Evolutionary conservation across 2,113 vertebrate species (phyloP), one percentile per base, ranked within the genome.

Genomic region (Stictonetta naevosa): DNA sequence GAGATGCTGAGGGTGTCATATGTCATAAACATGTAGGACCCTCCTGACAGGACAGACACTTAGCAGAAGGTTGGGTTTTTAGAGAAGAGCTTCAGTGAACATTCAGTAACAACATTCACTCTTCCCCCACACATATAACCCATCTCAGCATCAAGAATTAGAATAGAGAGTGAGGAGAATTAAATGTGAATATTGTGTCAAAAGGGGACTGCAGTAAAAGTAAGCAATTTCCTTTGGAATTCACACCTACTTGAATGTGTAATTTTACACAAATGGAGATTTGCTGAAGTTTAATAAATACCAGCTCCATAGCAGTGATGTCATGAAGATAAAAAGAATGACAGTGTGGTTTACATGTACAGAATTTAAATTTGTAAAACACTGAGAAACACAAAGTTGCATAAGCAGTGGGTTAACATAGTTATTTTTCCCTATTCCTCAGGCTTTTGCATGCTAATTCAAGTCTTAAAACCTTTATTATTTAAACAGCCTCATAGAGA

Each of bases 181-280:
- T 89, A 95, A 93, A 92, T 84, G 36, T 94, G 94, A 93, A 95
- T 84, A 69, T 86, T 75, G 62, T 95, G 91, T 91, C 91, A 95
- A 92, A 94, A 91, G 77, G 81, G 19, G 31, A 85, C 62, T 87
- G 67, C 50, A 91, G 62, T n/a, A 84, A 79, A 84, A 76, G 23
- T 62, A 72, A 93, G 62, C 73, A 1, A 92, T 94, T 95, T 95
- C 84, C 74, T 94, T 92, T 72, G 78, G 87, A 95, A 95, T 95
- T 95, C 84, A 85, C 75, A 92, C 71, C 84, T 92, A 91, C 88
- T 83, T 79, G 29, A 91, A 93, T 69, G 58, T 92, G 58, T 84
- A 92, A 87, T 90, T 93, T 92, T 84, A 79, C 62, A 89, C 53
- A 95, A 90, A 90, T 83, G 53, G 84, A 92, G 92, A 79, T 82